phyloP scores from a whole-genome alignment of 2,113 vertebrate genomes.

The Himantopus leucocephalus region DNA sequence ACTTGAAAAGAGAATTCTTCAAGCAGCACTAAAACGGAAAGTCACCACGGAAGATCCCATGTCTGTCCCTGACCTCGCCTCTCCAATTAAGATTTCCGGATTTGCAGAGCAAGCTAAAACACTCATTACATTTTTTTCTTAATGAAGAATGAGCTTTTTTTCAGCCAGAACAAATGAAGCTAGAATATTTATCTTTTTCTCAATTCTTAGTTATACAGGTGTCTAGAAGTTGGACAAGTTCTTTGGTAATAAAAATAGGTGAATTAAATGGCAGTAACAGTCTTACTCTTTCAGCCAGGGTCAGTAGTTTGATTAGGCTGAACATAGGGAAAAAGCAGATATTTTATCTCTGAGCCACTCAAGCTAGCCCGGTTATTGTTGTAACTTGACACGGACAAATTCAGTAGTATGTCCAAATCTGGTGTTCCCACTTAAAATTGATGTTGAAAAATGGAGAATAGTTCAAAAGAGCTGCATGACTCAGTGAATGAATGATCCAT shows the following conservation, averaged over 20 bases:
- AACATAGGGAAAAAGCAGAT: neutral
- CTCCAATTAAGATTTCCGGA: neutral
- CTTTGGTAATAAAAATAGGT: slow-evolving; percentile 20
- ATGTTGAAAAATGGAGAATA: slow-evolving; percentile 23
- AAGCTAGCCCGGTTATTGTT: neutral
- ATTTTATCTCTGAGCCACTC: neutral
- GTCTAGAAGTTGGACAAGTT: neutral
- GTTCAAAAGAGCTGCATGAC: slow-evolving; percentile 23
- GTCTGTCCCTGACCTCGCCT: neutral
- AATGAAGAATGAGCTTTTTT: neutral
- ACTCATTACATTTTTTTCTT: neutral
- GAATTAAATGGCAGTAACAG: neutral
- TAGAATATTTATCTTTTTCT: neutral
- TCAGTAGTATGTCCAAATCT: neutral
- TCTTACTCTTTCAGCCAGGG: neutral
- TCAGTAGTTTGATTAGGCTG: neutral
- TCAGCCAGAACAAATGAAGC: neutral
- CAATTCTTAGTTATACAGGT: neutral
- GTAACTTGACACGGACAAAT: slow-evolving; percentile 13
- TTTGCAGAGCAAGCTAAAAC: neutral
- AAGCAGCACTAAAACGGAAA: neutral
- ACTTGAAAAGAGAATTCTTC: neutral
- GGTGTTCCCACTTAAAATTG: neutral
- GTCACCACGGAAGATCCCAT: neutral
- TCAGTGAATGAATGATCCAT: slow-evolving; percentile 4